Evolutionary conservation across 2,113 vertebrate genomes (phyloP).

Genomic region (Meriones unguiculatus): DNA sequence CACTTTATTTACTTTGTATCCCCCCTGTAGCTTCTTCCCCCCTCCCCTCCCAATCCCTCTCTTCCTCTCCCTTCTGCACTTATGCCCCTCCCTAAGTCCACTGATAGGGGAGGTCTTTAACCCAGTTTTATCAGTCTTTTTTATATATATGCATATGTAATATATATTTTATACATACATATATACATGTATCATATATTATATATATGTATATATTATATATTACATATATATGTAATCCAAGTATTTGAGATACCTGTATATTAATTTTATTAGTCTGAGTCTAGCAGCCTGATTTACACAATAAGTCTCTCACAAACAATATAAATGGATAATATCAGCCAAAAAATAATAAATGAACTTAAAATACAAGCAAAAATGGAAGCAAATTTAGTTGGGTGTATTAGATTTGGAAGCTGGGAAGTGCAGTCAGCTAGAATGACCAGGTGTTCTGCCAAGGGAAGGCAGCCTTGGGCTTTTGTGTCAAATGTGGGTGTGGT

Average conservation of each 20-base stretch:
- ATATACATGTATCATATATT: neutral
- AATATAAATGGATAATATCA: neutral
- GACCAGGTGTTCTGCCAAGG: neutral
- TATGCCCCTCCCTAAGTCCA: too few relatives aligned
- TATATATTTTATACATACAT: too few relatives aligned
- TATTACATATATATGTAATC: neutral
- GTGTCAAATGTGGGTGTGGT: accelerated
- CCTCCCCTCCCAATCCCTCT: too few relatives aligned
- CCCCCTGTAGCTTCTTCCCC: too few relatives aligned
- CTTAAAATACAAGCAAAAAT: neutral
- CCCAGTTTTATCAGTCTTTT: neutral
- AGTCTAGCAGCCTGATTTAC: too few relatives aligned
- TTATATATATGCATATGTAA: neutral
- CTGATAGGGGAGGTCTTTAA: neutral
- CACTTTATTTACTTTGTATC: too few relatives aligned
- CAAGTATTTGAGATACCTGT: neutral
- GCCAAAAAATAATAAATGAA: neutral
- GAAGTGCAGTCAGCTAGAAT: neutral
- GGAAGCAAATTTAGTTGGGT: neutral
- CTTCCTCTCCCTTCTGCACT: too few relatives aligned
- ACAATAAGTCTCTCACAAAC: neutral
- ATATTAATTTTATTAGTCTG: neutral
- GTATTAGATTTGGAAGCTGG: neutral
- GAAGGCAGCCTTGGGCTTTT: neutral
- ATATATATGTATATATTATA: too few relatives aligned